phyloP scores from a whole-genome alignment of 2,888 invertebrate genomes.

The Ischnus inquisitorius region DNA sequence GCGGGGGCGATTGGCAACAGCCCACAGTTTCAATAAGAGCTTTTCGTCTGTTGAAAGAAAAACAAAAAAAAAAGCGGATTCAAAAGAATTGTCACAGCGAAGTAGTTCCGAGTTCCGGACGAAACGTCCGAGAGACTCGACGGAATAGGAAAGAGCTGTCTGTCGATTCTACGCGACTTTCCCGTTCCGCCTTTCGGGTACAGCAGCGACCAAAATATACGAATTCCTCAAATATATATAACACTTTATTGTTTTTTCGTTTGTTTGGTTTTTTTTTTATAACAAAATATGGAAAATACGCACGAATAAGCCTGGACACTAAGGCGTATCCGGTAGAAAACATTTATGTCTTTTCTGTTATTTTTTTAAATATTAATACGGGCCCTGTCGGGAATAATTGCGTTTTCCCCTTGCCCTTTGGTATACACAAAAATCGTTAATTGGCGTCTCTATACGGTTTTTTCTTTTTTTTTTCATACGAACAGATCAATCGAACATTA shows the following conservation, averaged over 20 bases:
- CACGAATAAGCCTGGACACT: slow-evolving; percentile 76
- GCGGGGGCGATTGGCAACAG: background rate
- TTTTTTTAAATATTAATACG: slow-evolving; percentile 5
- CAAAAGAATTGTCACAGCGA: background rate
- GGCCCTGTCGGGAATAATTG: background rate
- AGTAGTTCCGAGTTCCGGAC: background rate
- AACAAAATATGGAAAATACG: slow-evolving; percentile 82
- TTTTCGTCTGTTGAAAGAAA: background rate
- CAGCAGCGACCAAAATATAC: slow-evolving; percentile 21
- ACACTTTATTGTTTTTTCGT: slow-evolving; percentile 11
- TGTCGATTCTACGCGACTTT: background rate
- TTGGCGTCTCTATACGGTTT: background rate
- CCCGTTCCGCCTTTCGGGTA: slow-evolving; percentile 15
- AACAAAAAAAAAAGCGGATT: slow-evolving; percentile 8
- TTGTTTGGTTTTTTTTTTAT: slow-evolving; percentile 71
- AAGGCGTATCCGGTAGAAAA: slow-evolving; percentile 77
- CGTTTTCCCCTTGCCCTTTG: background rate
- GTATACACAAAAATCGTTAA: slow-evolving; percentile 27
- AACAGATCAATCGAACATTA: background rate
- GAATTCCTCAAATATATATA: slow-evolving; percentile 77
- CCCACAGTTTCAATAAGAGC: background rate
- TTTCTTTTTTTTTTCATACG: slow-evolving; percentile 16
- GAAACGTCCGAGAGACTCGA: background rate
- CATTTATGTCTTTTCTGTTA: slow-evolving; percentile 17
- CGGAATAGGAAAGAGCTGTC: slow-evolving; percentile 5